These are phyloP conservation scores for Holotrichia oblita DNA, from an alignment of 1,140 invertebrate genomes.

Conservation along the genomic window DNA sequence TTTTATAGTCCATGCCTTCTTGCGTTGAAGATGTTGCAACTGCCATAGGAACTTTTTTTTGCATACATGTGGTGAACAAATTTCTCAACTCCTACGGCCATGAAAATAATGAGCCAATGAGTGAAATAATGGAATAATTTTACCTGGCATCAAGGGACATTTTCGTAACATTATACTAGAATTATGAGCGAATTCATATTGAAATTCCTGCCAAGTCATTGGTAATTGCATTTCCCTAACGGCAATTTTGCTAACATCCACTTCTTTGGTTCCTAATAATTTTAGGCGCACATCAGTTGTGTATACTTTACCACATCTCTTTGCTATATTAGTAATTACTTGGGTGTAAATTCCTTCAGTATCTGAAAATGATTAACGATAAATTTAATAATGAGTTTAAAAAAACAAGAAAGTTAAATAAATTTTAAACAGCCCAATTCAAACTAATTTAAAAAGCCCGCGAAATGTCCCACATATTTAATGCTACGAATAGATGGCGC, in stretches of 20 bases:
- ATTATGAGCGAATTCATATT: constrained; percentile 3
- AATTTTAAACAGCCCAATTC: no score
- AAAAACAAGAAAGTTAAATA: no score
- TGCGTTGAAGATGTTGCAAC: constrained; percentile 78
- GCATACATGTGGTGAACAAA: constrained; percentile 74
- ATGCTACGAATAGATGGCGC: background rate
- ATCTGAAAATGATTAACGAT: constrained; percentile 62
- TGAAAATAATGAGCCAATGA: background rate
- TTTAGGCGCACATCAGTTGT: constrained; percentile 75
- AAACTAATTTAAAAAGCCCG: no score
- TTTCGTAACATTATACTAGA: constrained; percentile 5
- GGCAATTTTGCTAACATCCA: constrained; percentile 75
- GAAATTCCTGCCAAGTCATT: constrained; percentile 73
- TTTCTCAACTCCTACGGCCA: constrained; percentile 69
- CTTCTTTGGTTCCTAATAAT: constrained; percentile 77
- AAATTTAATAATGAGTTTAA: no score
- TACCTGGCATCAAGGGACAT: constrained; percentile 43
- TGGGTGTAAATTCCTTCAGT: constrained; percentile 42
- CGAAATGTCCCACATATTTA: no score
- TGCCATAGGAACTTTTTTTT: constrained; percentile 71
- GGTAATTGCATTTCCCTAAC: constrained; percentile 76
- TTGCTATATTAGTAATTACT: constrained; percentile 66
- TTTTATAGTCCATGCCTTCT: constrained; percentile 72
- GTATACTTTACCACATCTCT: constrained; percentile 75
- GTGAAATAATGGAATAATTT: background rate